Conservation (phyloP, 2,113 vertebrate genomes). For the Lanius ludovicianus region DNA sequence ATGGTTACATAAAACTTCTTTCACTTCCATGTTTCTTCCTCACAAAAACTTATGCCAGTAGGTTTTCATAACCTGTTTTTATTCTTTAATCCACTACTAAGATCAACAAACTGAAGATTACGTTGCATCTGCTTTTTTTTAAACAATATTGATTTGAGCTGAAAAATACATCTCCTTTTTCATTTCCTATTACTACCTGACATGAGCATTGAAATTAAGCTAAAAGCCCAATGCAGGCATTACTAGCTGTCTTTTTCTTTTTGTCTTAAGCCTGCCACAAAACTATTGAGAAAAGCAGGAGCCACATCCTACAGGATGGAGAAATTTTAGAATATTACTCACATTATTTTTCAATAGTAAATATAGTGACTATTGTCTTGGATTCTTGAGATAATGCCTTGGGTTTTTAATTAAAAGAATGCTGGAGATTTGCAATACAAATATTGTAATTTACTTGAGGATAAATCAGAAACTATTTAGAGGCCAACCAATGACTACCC, state of each 20-base stretch:
- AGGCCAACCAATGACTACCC: not conserved
- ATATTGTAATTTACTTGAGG: not conserved
- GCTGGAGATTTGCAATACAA: not conserved
- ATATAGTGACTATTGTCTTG: not conserved
- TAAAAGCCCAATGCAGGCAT: not conserved
- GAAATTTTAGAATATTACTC: not conserved
- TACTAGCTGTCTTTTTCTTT: not conserved
- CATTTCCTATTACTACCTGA: not conserved
- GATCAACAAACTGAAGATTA: not conserved
- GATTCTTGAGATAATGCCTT: not conserved
- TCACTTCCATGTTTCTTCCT: not conserved
- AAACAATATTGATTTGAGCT: not conserved
- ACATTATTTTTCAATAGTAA: not conserved
- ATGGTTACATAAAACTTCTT: not conserved
- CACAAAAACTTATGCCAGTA: not conserved
- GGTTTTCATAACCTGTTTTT: not conserved
- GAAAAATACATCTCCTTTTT: not conserved
- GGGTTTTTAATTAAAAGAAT: not conserved
- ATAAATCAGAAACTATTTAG: not conserved
- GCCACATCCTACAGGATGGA: rapidly evolving
- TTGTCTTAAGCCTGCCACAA: not conserved
- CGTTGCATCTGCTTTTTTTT: not conserved
- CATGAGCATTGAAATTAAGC: not conserved
- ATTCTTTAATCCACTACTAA: not conserved
- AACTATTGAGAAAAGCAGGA: not conserved